Conservation (phyloP, 2,113 vertebrate genomes). For the Saguinus midas region DNA sequence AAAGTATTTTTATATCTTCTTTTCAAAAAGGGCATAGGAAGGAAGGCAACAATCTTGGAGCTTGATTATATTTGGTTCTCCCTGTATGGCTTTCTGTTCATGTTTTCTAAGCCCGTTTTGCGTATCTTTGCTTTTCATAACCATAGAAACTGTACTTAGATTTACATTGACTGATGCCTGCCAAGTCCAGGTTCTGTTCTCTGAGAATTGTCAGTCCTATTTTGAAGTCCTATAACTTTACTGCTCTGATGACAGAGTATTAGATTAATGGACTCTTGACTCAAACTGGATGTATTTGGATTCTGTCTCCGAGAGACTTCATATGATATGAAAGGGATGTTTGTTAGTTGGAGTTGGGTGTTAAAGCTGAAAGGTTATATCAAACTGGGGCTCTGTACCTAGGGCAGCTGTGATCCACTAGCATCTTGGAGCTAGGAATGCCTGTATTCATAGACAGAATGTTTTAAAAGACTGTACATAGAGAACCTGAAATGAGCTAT, state of each 20-base stretch:
- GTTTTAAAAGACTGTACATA: background rate
- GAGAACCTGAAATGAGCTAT: background rate
- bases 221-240: background rate
- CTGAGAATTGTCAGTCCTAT: background rate
- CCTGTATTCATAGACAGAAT: background rate
- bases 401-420: background rate
- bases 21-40: background rate
- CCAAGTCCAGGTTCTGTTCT: background rate
- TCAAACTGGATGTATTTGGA: background rate
- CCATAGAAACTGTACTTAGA: background rate
- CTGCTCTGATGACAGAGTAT: background rate
- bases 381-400: background rate
- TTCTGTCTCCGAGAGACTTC: background rate
- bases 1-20: background rate
- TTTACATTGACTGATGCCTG: background rate
- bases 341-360: background rate
- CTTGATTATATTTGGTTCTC: background rate
- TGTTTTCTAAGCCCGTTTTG: background rate
- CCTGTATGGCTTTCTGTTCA: background rate
- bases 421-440: background rate
- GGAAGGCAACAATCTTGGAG: background rate
- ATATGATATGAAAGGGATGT: background rate
- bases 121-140: background rate
- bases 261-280: background rate
- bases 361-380: background rate